A percentile compares a stretch with the other conserved stretches of the same genome.
These are phyloP conservation scores for Mormyrus lacerda DNA, from an alignment of 2,113 vertebrate species.

Conservation along the genomic window DNA sequence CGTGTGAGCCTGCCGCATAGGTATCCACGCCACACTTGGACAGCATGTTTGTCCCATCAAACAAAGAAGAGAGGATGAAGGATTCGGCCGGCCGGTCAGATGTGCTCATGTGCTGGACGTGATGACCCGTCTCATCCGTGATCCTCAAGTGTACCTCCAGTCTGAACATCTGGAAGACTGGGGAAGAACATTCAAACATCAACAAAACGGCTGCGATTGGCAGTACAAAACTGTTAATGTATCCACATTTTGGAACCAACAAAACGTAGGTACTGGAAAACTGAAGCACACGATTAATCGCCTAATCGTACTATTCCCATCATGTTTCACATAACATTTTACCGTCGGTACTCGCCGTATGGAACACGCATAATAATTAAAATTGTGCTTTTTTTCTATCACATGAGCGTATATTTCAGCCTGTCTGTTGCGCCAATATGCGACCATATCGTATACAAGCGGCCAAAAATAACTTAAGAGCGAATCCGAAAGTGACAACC, in stretches of 20 bases:
- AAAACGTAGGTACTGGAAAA: neutral
- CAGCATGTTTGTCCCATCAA: constrained; percentile 52
- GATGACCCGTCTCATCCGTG: constrained; percentile 59
- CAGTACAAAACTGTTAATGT: neutral
- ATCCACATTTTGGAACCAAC: neutral
- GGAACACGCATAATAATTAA: no score
- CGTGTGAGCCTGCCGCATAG: constrained; percentile 42
- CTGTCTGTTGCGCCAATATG: neutral
- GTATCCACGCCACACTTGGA: constrained; percentile 52
- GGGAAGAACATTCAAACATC: neutral
- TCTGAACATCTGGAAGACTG: constrained; percentile 70
- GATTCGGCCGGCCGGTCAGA: constrained; percentile 44
- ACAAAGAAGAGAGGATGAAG: constrained; percentile 62
- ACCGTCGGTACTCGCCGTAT: neutral
- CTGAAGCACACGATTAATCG: neutral
- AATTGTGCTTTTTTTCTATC: neutral
- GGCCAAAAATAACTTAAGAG: neutral
- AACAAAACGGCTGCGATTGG: neutral
- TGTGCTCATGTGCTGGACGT: constrained; percentile 57
- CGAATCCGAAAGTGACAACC: neutral
- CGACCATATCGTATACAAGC: neutral
- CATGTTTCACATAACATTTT: neutral
- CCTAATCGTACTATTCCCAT: neutral
- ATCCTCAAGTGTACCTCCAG: constrained; percentile 66
- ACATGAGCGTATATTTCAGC: neutral